Percentiles rank a stretch among this genome's conserved stretches.
Evolutionary conservation across 92 coral and sea anemone species (phyloP).

Genomic region (Galaxea fascicularis): DNA sequence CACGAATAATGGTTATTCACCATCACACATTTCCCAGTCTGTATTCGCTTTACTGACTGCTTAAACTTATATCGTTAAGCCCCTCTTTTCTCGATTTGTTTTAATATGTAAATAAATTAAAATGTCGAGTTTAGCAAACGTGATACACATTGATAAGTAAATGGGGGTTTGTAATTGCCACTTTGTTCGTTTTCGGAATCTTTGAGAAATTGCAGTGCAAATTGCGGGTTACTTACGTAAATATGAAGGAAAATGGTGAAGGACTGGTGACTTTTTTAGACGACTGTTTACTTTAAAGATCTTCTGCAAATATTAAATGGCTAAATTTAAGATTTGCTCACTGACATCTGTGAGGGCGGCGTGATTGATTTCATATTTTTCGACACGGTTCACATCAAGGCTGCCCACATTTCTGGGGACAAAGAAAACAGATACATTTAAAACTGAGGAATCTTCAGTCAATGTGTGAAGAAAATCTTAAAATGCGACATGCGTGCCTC

Average conservation of each 20-base stretch:
- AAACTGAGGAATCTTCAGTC: neutral
- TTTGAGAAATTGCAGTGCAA: conserved; percentile 43
- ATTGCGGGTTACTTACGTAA: conserved; percentile 27
- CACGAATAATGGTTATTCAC: no score
- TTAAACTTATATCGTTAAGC: conserved; percentile 8
- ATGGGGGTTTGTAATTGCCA: conserved; percentile 19
- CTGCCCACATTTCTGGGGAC: conserved; percentile 17
- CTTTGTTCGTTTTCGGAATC: conserved; percentile 47
- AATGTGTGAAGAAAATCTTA: neutral
- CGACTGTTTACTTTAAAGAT: conserved; percentile 45
- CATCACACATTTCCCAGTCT: neutral
- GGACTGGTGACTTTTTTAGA: conserved; percentile 31
- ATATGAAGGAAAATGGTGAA: conserved; percentile 32
- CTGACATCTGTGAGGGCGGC: conserved; percentile 25
- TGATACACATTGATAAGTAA: conserved; percentile 26
- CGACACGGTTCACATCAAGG: neutral
- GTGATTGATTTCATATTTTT: neutral
- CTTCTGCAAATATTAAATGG: conserved; percentile 43
- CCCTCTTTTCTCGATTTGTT: conserved; percentile 17
- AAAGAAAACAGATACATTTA: conserved; percentile 26
- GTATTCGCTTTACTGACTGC: conserved; percentile 20
- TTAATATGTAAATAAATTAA: conserved; percentile 1
- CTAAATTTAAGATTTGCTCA: conserved; percentile 29
- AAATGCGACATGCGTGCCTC: neutral
- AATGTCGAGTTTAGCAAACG: conserved; percentile 1